These are phyloP conservation scores for Palloptera scutellata DNA, from an alignment of 2,888 invertebrate genomes.

Conservation along the genomic window DNA sequence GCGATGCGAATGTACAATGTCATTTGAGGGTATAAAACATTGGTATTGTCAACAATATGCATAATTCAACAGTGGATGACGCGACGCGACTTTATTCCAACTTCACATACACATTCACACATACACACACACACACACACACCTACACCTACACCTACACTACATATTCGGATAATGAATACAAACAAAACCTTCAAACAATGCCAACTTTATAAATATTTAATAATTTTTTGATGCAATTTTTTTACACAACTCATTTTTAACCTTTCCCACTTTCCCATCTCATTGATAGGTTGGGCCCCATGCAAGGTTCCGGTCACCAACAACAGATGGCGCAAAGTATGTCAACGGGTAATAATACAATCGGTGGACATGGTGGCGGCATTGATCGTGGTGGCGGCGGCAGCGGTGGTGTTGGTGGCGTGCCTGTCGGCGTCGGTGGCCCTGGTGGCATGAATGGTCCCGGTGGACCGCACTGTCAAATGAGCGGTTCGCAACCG, in stretches of 20 bases:
- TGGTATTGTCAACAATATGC: slow-evolving; percentile 41
- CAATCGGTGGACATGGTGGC: slow-evolving; percentile 61
- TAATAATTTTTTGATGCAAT: slow-evolving; percentile 19
- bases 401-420: slow-evolving; percentile 44
- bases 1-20: no score
- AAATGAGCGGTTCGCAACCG: slow-evolving; percentile 74
- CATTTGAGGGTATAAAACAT: slow-evolving; percentile 20
- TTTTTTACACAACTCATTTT: slow-evolving; percentile 31
- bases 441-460: slow-evolving; percentile 49
- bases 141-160: slow-evolving; percentile 6
- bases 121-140: slow-evolving; percentile 4
- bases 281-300: slow-evolving; percentile 58
- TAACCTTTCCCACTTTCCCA: slow-evolving; percentile 22
- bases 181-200: background rate
- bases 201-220: slow-evolving; percentile 18
- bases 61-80: slow-evolving; percentile 43
- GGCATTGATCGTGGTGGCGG: slow-evolving; percentile 58
- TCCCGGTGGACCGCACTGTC: slow-evolving; percentile 71
- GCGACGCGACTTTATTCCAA: slow-evolving; percentile 40
- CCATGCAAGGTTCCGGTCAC: slow-evolving; percentile 57
- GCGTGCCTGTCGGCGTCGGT: slow-evolving; percentile 49
- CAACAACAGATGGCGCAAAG: slow-evolving; percentile 66
- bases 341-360: slow-evolving; percentile 71
- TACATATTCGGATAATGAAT: background rate
- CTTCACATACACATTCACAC: slow-evolving; percentile 25